Evolutionary conservation across 2,888 invertebrate species (phyloP), one percentile per base, ranked within the genome.

Genomic region (Steinernema hermaphroditum): DNA sequence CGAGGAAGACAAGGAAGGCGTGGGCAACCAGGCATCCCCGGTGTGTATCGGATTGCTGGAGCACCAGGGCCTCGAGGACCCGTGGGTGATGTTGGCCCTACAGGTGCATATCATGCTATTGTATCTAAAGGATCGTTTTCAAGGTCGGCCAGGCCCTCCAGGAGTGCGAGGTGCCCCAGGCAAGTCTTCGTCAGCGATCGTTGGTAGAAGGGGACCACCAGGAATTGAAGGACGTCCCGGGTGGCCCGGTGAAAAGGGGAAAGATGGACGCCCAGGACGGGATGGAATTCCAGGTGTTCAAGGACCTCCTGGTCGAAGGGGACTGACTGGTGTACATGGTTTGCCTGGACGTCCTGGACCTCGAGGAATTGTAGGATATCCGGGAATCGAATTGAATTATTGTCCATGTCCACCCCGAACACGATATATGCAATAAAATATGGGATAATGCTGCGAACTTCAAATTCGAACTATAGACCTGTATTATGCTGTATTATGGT

Each of bases 221-320:
- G 62, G 62, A 29, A 1, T 32, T 32, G 32, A 12, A 16, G 62
- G 62, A 27, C 2, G 16, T 2, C 29, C 12, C 16, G 62, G 62
- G 16, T 62, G 62, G 62, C 62, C 62, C 2, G 62, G 62, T 32
- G 62, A 62, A 34, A 62, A 62, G n/a, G 62, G 62, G 16, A 62
- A 62, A n/a, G 12, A 29, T 4, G 62, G 62, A 32, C 9, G 4
- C 2, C 62, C 6, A 12, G 62, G 62, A 8, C n/a, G 22, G 29
- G 32, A 62, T 62, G 62, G 62, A 6, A 14, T 62, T 24, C 16
- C 32, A 14, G 62, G 62, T 32, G 62, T 27, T 4, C 12, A 14
- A 32, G 62, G 62, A 62, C 29, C 16, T 29, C 16, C 32, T 8
- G 62, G 62, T 32, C 62, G 32, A 14, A 62, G 27, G 34, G 62